phyloP scores from a whole-genome alignment of 2,113 vertebrate species.

The Sphaerodactylus townsendi region DNA sequence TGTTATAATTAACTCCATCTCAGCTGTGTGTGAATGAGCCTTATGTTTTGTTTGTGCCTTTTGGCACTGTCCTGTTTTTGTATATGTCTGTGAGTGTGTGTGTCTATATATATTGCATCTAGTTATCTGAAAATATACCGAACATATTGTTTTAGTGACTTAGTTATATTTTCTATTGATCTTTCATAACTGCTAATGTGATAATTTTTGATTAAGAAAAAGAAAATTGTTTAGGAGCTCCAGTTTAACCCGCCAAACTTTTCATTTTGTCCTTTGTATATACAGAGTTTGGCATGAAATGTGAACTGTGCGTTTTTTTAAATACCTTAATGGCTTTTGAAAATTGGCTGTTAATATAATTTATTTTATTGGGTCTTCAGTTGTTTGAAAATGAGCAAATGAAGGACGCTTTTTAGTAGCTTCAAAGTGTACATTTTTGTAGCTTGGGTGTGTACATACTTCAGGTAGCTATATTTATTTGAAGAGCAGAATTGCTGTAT shows the following conservation, averaged over 20 bases:
- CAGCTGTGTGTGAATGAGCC: constrained; percentile 30
- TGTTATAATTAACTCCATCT: constrained; percentile 58
- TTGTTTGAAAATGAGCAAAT: constrained; percentile 14
- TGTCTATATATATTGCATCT: neutral
- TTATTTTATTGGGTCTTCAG: constrained; percentile 41
- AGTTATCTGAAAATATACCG: constrained; percentile 30
- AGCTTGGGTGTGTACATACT: constrained; percentile 20
- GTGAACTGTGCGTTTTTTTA: constrained; percentile 20
- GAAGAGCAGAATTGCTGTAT: constrained; percentile 37
- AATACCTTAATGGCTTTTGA: neutral
- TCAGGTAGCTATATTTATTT: constrained; percentile 39
- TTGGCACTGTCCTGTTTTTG: neutral
- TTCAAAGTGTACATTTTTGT: neutral
- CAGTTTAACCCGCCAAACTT: neutral
- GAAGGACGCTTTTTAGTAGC: neutral
- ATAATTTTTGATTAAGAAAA: constrained; percentile 26
- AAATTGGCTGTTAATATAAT: constrained; percentile 14
- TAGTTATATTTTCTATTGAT: constrained; percentile 34
- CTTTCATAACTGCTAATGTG: constrained; percentile 37
- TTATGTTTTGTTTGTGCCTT: constrained; percentile 32
- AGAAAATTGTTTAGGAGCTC: neutral
- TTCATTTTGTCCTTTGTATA: constrained; percentile 10
- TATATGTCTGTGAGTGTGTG: too few relatives aligned
- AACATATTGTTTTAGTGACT: constrained; percentile 16
- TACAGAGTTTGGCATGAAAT: constrained; percentile 31